phyloP scores from a whole-genome alignment of 2,888 invertebrate species.

The Tipula lateralis region DNA sequence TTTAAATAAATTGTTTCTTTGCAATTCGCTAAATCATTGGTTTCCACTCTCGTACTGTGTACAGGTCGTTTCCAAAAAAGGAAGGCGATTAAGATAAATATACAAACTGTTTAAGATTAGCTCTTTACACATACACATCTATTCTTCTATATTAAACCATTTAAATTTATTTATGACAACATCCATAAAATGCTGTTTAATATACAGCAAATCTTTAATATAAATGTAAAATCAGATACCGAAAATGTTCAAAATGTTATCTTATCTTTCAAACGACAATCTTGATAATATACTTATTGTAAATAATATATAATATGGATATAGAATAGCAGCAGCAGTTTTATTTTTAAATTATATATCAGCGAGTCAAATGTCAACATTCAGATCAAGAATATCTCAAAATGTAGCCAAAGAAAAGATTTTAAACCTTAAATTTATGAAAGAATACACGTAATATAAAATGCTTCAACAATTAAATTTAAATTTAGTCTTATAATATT shows the following conservation, averaged over 20 bases:
- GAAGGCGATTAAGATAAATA: too few species aligned
- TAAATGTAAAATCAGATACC: not conserved
- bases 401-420: not conserved
- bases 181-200: not conserved
- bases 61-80: too few species aligned
- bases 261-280: not conserved
- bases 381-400: not conserved
- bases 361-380: not conserved
- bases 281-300: not conserved
- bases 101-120: too few species aligned
- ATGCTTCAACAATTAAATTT: not conserved
- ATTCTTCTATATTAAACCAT: not conserved
- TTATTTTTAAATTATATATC: not conserved
- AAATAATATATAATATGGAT: not conserved
- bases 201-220: not conserved
- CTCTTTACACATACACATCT: too few species aligned
- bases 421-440: not conserved
- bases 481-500: not conserved
- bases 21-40: too few species aligned
- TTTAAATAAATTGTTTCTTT: too few species aligned
- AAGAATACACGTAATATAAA: not conserved
- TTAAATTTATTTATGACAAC: not conserved
- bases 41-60: too few species aligned
- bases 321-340: not conserved
- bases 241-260: not conserved